Evolutionary conservation across 2,888 invertebrate species (phyloP), one percentile per base, ranked within the genome.

Genomic region (Creontiades dilutus): DNA sequence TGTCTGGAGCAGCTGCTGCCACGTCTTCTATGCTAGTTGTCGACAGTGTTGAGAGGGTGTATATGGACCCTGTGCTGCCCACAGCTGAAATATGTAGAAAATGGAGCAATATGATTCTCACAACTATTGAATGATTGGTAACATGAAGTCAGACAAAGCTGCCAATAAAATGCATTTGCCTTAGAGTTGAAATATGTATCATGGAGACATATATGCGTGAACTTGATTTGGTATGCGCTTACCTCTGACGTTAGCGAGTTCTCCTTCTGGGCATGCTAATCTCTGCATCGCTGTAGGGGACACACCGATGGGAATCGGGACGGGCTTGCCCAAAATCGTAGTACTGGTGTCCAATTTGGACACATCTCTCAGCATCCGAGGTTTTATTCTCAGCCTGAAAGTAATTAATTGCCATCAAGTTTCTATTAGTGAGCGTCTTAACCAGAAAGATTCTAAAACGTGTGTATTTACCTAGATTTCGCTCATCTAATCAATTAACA

Each of bases 211-310:
- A 2, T 37, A 37, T 7, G 37, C 37, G 37, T 37, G 2, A n/a
- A n/a, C 7, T 37, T 4, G 37, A 37, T 7, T 37, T 37, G 37
- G 37, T 37, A 37, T 37, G 37, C 7, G 7, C 5, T 0, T 85
- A 96, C 97, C 97, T 95, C 94, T 95, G 0, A 95, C 97, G 93
- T 95, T 97, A 84, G 96, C 98, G 91, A 96, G 93, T 94, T 98
- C 98, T 9, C 98, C 98, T 23, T 97, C 96, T 0, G 96, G 95
- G 94, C 98, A 97, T 0, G 98, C 98, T 97, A 98, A 96, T 92
- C 95, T 95, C 93, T 98, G 98, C 97, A 98, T 97, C 0, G 98
- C 98, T 0, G 97, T 96, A 0, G 98, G 98, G 0, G 98, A 96
- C 90, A 98, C 95, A 12, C 97, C 98, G 57, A 97, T 93, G 0